These are phyloP conservation scores for Empis stercorea DNA, from an alignment of 2,888 invertebrate species.

Conservation along the genomic window DNA sequence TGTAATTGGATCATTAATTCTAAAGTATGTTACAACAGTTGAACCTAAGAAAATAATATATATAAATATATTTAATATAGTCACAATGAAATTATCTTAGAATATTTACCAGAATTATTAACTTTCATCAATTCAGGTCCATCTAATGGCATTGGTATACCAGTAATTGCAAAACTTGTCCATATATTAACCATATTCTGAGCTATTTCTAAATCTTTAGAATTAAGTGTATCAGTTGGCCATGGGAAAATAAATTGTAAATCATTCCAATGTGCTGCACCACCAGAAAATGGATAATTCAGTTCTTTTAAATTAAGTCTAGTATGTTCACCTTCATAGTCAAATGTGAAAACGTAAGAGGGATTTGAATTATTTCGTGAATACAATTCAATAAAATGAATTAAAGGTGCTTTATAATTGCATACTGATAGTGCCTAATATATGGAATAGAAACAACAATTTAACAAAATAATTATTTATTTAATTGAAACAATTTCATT, in stretches of 20 bases:
- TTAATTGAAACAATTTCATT: no score
- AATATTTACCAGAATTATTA: constrained; percentile 36
- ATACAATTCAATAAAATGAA: no score
- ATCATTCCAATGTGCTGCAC: constrained; percentile 47
- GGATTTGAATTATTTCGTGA: no score
- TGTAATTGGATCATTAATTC: constrained; percentile 20
- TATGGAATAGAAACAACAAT: no score
- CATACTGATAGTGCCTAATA: no score
- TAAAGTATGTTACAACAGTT: constrained; percentile 33
- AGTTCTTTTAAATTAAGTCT: constrained; percentile 18
- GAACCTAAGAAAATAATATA: constrained; percentile 7
- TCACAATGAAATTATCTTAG: no score
- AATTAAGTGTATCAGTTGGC: constrained; percentile 26
- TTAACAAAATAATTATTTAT: no score
- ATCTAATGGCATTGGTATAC: constrained; percentile 19
- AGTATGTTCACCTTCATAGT: constrained; percentile 35
- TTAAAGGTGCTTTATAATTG: no score
- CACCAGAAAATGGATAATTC: constrained; percentile 38
- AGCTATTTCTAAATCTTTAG: constrained; percentile 30
- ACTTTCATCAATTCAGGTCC: constrained; percentile 10
- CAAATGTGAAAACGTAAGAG: constrained; percentile 38
- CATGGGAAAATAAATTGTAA: constrained; percentile 42
- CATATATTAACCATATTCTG: constrained; percentile 37
- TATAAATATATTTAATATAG: no score
- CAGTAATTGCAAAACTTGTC: constrained; percentile 34